Evolutionary conservation across 1,140 invertebrate species (phyloP).

Genomic region (Streblospio benedicti): DNA sequence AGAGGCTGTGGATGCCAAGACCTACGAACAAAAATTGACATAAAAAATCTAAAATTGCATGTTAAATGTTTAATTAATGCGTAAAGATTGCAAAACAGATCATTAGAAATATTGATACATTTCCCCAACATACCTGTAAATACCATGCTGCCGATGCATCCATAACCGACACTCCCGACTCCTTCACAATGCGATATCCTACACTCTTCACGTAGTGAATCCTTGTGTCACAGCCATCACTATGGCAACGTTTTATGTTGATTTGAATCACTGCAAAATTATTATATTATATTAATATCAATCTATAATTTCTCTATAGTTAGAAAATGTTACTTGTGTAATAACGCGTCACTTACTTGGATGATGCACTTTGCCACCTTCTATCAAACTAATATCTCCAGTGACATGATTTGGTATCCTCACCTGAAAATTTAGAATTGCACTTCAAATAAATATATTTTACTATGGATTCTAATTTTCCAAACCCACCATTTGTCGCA

Average conservation of each 20-base stretch:
- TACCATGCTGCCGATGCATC: slow-evolving; percentile 44
- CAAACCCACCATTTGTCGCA: too few species aligned
- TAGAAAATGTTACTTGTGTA: neutral
- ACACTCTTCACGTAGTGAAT: slow-evolving; percentile 38
- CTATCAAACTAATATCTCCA: slow-evolving; percentile 36
- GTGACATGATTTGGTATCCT: slow-evolving; percentile 30
- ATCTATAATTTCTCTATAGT: neutral
- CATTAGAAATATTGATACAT: too few species aligned
- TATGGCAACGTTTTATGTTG: slow-evolving; percentile 42
- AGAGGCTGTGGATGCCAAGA: slow-evolving; percentile 18
- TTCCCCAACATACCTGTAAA: too few species aligned
- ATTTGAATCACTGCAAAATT: slow-evolving; percentile 37
- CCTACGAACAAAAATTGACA: too few species aligned
- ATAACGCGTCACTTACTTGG: slow-evolving; percentile 30
- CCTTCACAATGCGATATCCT: slow-evolving; percentile 40
- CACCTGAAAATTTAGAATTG: neutral
- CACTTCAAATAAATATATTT: neutral
- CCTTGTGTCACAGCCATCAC: slow-evolving; percentile 46
- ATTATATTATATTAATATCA: neutral
- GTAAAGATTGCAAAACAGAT: too few species aligned
- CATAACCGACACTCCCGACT: slow-evolving; percentile 36
- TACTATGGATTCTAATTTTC: too few species aligned
- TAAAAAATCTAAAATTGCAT: neutral
- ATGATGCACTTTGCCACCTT: slow-evolving; percentile 37
- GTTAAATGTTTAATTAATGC: too few species aligned